Base-by-base conservation (phyloP, 2,113 vertebrate species). In the Xenus cinereus region DNA sequence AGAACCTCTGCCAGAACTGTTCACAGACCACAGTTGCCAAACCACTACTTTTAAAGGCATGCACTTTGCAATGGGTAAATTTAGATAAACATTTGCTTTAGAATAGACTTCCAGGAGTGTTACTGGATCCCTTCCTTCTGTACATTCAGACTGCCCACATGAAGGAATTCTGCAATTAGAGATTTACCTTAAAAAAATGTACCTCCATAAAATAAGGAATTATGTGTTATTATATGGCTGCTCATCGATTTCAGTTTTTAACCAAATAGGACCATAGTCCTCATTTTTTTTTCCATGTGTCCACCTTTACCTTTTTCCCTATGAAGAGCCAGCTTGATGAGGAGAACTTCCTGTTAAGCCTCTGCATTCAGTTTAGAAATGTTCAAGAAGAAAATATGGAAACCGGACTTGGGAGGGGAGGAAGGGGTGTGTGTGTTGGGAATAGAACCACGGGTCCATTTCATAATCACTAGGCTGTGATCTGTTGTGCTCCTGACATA, bases 401-500 rank as follows among this genome's bases (percentile, higher is more conserved):
- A 73, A 91, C 4, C 69, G 27, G 7, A 75, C 24, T 4, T 64
- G 30, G 15, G 28, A 16, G 7, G 1, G 18, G 15, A 48, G 48
- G 48, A 48, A 48, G 27, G 15, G 27, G 51, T 10, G 15, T 27
- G 51, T 27, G 57, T 24, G 12, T 39, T 19, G 56, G 18, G 20
- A 6, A 7, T 1, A 50, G 43, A 71, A 23, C 39, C 73, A 11
- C 32, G 66, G 48, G 76, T 82, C 83, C 54, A 20, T 83, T 89
- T 87, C 45, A 30, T 54, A 89, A 81, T 76, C 73, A 28, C 66
- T 69, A 26, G 16, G 15, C 45, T 82, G 76, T 87, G 73, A 84
- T 95, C 76, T 93, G 66, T 27, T 87, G 80, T 87, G 89, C 81
- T 95, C 66, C 91, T 96, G 86, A 92, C 91, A 87, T 11, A 89